Evolutionary conservation across 1,140 invertebrate species (phyloP).

Genomic region (Nasonia longicornis): DNA sequence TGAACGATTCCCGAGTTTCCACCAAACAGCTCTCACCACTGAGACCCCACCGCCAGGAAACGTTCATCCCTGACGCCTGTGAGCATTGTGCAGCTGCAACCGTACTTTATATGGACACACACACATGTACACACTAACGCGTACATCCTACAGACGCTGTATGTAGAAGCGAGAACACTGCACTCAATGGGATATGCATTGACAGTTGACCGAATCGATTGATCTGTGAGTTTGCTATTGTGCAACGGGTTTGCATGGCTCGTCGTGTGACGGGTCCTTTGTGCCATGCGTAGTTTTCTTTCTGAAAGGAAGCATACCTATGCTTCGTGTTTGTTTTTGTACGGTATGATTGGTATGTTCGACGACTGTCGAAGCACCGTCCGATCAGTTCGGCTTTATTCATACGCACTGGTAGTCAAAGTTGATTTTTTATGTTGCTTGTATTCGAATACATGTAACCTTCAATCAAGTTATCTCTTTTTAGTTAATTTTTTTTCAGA

Average conservation of each 20-base stretch:
- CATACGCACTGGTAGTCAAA: not conserved
- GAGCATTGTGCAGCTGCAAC: not conserved
- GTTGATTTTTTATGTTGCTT: not conserved
- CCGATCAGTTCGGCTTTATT: not conserved
- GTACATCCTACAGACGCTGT: not conserved
- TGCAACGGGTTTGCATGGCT: constrained; percentile 4
- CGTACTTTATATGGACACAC: constrained; percentile 15
- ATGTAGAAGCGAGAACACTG: constrained; percentile 30
- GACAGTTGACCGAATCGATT: constrained; percentile 20
- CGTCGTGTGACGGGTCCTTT: not conserved
- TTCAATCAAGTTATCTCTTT: not conserved
- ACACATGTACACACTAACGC: not conserved
- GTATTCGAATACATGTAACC: not conserved
- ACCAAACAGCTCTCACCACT: no score
- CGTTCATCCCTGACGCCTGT: not conserved
- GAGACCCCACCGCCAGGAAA: not conserved
- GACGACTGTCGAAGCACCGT: not conserved
- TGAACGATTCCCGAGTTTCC: not conserved
- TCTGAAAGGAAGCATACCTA: not conserved
- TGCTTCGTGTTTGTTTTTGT: not conserved
- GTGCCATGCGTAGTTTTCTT: constrained; percentile 31
- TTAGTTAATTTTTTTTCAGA: not conserved
- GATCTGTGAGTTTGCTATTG: not conserved
- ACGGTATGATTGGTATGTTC: not conserved
- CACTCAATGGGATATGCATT: constrained; percentile 5